These are phyloP conservation scores for Nycticebus coucang DNA, from an alignment of 2,113 vertebrate genomes.

Conservation along the genomic window DNA sequence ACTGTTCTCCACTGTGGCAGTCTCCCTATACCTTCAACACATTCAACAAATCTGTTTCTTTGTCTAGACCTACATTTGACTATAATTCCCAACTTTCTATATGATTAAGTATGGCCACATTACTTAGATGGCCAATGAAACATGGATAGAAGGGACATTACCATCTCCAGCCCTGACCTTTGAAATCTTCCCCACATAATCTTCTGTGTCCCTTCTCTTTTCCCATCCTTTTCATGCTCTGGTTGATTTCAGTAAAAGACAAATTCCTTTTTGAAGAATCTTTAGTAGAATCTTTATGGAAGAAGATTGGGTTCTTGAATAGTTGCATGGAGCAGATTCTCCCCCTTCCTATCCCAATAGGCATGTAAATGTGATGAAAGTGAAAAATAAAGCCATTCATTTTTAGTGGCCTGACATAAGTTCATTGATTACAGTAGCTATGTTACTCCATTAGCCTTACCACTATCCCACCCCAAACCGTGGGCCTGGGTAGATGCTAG, in stretches of 20 bases:
- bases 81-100: not conserved
- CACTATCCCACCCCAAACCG: not conserved
- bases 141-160: not conserved
- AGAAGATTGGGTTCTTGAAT: not conserved
- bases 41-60: not conserved
- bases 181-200: not conserved
- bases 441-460: not conserved
- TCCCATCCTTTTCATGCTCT: not conserved
- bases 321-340: not conserved
- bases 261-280: too few relatives aligned
- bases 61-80: not conserved
- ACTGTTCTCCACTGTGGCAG: not conserved
- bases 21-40: not conserved
- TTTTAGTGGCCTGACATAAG: not conserved
- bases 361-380: not conserved
- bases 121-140: not conserved
- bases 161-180: not conserved
- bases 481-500: not conserved
- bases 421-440: not conserved
- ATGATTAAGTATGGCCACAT: not conserved
- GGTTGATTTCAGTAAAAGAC: not conserved
- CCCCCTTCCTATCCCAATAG: too few relatives aligned
- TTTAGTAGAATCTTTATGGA: not conserved
- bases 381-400: not conserved
- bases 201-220: not conserved